Evolutionary conservation across 2,888 invertebrate genomes (phyloP).

Genomic region (Molanna angustata): DNA sequence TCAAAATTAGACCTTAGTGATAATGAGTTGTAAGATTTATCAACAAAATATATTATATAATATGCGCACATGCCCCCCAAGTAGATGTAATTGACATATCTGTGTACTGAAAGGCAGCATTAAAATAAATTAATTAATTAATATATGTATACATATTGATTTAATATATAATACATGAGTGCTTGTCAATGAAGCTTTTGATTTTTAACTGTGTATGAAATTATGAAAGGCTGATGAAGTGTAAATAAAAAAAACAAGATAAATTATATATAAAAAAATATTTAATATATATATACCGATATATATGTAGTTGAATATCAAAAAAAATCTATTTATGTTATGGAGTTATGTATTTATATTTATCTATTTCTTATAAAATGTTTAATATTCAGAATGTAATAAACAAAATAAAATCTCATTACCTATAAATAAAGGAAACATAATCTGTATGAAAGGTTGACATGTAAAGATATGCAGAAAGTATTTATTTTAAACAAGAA

Average conservation of each 20-base stretch:
- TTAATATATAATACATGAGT: background rate
- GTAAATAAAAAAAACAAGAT: slow-evolving; percentile 27
- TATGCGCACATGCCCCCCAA: slow-evolving; percentile 9
- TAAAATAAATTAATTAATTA: too few relatives aligned
- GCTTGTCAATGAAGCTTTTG: slow-evolving; percentile 2
- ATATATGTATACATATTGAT: slow-evolving; percentile 6
- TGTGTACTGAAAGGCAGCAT: too few relatives aligned
- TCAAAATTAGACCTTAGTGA: too few relatives aligned
- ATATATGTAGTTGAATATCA: slow-evolving; percentile 31
- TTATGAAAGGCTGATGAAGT: slow-evolving; percentile 28
- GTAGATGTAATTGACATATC: slow-evolving; percentile 18
- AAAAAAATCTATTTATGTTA: slow-evolving; percentile 28
- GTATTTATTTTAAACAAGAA: slow-evolving; percentile 32
- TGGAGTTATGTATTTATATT: slow-evolving; percentile 29
- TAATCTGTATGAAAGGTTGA: background rate
- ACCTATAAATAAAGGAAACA: background rate
- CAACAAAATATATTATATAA: too few relatives aligned
- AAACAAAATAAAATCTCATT: slow-evolving; percentile 2
- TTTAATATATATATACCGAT: slow-evolving; percentile 18
- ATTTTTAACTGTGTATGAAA: background rate
- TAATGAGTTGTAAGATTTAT: too few relatives aligned
- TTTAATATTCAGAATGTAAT: slow-evolving; percentile 25
- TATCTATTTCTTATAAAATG: slow-evolving; percentile 27
- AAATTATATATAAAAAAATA: slow-evolving; percentile 8
- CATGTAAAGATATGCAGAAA: slow-evolving; percentile 6